A percentile compares a stretch with the other conserved stretches of the same genome.
These are phyloP conservation scores for Mus minutoides DNA, from an alignment of 2,797 vertebrate species.

Conservation along the genomic window DNA sequence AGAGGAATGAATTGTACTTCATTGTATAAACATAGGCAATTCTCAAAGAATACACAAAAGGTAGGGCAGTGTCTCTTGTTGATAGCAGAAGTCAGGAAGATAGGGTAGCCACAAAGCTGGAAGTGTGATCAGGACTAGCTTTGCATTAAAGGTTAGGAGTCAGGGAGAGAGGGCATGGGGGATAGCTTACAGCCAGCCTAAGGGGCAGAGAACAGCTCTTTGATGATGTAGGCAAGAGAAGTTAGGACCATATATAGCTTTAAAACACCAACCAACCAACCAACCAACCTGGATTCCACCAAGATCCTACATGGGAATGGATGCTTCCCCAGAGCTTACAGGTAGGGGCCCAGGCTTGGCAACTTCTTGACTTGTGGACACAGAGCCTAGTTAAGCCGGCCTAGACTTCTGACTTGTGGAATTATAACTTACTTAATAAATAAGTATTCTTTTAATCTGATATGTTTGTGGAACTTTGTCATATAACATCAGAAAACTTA, in stretches of 20 bases:
- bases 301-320: not conserved
- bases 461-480: slow-evolving; percentile 35
- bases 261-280: not conserved
- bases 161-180: not conserved
- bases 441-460: not conserved
- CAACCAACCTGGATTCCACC: not conserved
- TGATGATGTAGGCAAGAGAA: not conserved
- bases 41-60: not conserved
- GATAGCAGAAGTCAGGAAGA: not conserved
- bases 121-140: not conserved
- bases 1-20: not conserved
- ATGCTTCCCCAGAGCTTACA: not conserved
- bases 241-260: not conserved
- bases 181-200: not conserved
- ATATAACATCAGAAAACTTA: not conserved
- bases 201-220: not conserved
- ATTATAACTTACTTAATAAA: not conserved
- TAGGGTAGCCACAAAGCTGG: not conserved
- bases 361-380: not conserved
- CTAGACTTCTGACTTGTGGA: not conserved
- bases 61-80: not conserved
- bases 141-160: not conserved
- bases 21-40: not conserved
- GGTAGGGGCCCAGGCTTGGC: not conserved
- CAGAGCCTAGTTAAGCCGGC: not conserved